Percentiles rank a stretch among this genome's conserved stretches.
These are phyloP conservation scores for Saccostrea echinata DNA, from an alignment of 1,140 invertebrate species.

Conservation along the genomic window DNA sequence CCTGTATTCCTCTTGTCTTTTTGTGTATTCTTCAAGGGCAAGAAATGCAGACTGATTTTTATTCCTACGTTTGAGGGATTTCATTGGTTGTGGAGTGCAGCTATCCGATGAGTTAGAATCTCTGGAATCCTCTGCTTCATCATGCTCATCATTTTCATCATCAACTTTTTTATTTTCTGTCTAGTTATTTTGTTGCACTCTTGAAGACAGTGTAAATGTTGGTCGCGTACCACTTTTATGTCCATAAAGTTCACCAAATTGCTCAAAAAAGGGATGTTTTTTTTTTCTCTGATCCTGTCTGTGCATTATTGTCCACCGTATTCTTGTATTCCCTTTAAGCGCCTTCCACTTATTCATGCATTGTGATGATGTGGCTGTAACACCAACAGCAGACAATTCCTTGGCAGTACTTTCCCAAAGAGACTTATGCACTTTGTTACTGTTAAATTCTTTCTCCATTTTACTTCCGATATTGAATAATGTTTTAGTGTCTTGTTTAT, in stretches of 20 bases:
- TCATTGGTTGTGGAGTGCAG: neutral
- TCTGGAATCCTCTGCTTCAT: neutral
- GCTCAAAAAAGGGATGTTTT: neutral
- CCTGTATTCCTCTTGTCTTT: neutral
- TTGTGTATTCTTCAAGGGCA: neutral
- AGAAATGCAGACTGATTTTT: neutral
- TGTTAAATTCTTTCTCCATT: slow-evolving; percentile 3
- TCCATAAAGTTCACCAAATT: neutral
- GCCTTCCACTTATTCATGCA: slow-evolving; percentile 1
- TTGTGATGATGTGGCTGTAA: no score
- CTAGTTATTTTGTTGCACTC: neutral
- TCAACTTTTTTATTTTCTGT: no score
- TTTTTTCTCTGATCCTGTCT: neutral
- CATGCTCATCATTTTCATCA: neutral
- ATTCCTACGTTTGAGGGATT: neutral
- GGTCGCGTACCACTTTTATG: neutral
- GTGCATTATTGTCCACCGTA: neutral
- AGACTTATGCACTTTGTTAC: neutral
- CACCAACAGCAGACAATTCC: neutral
- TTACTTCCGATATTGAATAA: no score
- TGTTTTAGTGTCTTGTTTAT: neutral
- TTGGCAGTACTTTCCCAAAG: neutral
- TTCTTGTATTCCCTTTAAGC: no score
- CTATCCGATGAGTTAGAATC: neutral
- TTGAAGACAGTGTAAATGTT: neutral